Evolutionary conservation across 2,113 vertebrate genomes (phyloP), one percentile per base, ranked within the genome.

Genomic region (Nanorana parkeri): DNA sequence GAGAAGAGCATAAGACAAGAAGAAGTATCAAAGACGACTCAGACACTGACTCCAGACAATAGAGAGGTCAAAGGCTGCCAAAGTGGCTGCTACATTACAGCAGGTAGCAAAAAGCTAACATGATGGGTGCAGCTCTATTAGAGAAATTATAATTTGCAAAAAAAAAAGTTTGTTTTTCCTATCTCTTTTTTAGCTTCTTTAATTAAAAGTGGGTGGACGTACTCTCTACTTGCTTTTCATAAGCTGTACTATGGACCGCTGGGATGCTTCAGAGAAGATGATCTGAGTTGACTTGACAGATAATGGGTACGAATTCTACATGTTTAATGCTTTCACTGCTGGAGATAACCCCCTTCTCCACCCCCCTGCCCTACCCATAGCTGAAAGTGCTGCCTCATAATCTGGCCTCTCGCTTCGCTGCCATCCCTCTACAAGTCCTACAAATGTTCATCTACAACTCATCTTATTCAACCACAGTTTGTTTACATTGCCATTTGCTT

Each of bases 271-370:
- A 8, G 19, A 65, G 56, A 52, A 24, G 26, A 11, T 73, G 56
- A 73, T 23, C 52, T 80, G 10, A 63, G 23, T 23, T 51, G 28
- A 69, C 58, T 24, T 80, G 78, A 71, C 78, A 71, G 78, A 61
- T 73, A 81, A 73, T 23, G 79, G 32, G 58, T n/a, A 26, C 61
- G 28, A 64, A 65, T 54, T 61, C 24, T 81, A 68, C 60, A 72
- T 80, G 68, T 52, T 80, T 72, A 80, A 61, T 80, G 41, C 23
- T 55, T 23, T 65, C 58, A 21, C 68, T 63, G 36, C 58, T 72
- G 51, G 41, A 64, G 60, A 65, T 21, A 80, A 17, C 61, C 21
- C 66, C 21, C 15, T n/a, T n/a, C n/a, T n/a, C n/a, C n/a, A n/a
- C n/a, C n/a, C n/a, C n/a, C n/a, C n/a, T n/a, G n/a, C n/a, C n/a